These are phyloP conservation scores for Montifringilla adamsi DNA, from an alignment of 2,113 vertebrate genomes.

Conservation along the genomic window DNA sequence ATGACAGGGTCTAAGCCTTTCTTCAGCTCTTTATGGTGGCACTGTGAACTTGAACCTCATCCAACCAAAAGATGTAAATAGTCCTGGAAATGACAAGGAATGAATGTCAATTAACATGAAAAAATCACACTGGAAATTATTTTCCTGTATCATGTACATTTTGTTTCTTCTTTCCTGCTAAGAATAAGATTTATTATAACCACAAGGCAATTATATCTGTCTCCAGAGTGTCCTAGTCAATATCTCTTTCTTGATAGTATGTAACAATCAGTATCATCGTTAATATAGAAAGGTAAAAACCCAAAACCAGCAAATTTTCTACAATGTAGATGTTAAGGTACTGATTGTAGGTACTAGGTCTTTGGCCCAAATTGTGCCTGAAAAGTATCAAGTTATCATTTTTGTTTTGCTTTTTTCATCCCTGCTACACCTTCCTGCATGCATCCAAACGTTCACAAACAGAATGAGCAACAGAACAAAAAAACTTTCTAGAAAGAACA, in stretches of 20 bases:
- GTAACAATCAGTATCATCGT: background rate
- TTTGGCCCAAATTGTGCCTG: background rate
- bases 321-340: background rate
- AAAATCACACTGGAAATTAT: background rate
- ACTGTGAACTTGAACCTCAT: background rate
- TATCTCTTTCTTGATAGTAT: background rate
- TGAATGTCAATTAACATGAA: background rate
- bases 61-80: accelerated
- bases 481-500: background rate
- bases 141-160: background rate
- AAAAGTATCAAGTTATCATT: background rate
- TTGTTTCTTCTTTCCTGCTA: background rate
- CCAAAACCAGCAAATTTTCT: background rate
- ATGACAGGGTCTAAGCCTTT: background rate
- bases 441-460: background rate
- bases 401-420: background rate
- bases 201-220: background rate
- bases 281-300: background rate
- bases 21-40: background rate
- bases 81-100: background rate
- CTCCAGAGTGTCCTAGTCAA: background rate
- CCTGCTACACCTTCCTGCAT: background rate
- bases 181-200: background rate
- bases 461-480: background rate
- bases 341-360: background rate